Conservation (phyloP, 2,888 invertebrate genomes). For the Acanthoscelides obtectus region DNA sequence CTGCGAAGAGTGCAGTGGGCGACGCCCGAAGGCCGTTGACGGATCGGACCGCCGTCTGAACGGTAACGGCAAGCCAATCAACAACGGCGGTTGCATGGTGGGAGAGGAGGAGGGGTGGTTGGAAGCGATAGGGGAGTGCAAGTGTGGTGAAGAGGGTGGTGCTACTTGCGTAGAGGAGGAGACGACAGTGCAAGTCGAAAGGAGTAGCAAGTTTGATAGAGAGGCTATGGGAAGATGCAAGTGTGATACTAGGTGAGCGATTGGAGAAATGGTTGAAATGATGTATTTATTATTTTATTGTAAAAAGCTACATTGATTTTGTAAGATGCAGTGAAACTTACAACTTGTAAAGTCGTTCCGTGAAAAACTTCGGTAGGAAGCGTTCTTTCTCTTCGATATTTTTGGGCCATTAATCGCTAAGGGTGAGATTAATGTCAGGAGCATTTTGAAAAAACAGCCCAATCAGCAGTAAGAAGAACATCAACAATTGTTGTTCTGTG, state of each 20-base stretch:
- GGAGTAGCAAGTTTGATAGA: background rate
- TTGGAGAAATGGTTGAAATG: background rate
- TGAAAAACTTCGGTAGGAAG: no score
- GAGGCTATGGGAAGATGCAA: slow-evolving; percentile 27
- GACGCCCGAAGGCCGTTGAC: background rate
- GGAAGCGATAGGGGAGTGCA: slow-evolving; percentile 36
- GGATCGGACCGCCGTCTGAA: background rate
- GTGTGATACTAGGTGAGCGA: slow-evolving; percentile 37
- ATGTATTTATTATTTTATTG: no score
- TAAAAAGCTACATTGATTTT: no score
- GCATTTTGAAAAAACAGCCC: no score
- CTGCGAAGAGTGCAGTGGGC: slow-evolving; percentile 20
- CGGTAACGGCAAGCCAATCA: slow-evolving; percentile 14
- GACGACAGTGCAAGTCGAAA: slow-evolving; percentile 8
- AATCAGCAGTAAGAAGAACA: no score
- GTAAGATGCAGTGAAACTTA: no score
- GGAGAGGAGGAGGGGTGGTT: slow-evolving; percentile 29
- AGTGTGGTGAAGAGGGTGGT: slow-evolving; percentile 32
- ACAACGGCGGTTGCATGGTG: slow-evolving; percentile 34
- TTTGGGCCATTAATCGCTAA: no score
- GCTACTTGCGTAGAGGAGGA: slow-evolving; percentile 5
- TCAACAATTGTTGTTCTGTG: no score
- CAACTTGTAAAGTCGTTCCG: no score
- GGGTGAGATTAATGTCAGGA: no score
- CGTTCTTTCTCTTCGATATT: no score